Conservation (phyloP, 1,140 invertebrate species). For the Nasonia longicornis region DNA sequence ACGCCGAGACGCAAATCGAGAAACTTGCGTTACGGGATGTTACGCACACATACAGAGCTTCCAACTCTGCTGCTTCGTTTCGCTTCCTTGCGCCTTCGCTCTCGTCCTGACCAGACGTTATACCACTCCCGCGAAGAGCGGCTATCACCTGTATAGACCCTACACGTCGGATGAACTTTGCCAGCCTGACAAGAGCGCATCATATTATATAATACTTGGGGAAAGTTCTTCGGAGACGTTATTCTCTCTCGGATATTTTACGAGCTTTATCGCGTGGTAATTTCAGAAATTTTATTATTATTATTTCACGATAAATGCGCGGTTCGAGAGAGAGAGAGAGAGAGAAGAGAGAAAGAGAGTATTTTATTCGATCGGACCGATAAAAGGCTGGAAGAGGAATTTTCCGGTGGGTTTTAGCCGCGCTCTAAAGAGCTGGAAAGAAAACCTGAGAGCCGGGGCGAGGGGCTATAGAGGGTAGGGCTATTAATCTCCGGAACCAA, state of each 20-base stretch:
- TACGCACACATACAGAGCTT: neutral
- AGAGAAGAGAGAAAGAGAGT: too few relatives aligned
- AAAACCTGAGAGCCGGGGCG: neutral
- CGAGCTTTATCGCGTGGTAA: too few relatives aligned
- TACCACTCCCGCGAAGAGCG: neutral
- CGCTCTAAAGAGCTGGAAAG: neutral
- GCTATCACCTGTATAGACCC: neutral
- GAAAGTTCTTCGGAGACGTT: neutral
- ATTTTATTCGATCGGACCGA: neutral
- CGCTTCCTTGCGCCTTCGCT: neutral
- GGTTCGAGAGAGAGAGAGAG: too few relatives aligned
- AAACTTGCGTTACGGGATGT: conserved; percentile 16
- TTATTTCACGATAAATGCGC: neutral
- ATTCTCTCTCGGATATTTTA: too few relatives aligned
- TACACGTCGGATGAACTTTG: conserved; percentile 3
- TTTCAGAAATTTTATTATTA: too few relatives aligned
- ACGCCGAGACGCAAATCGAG: conserved; percentile 11
- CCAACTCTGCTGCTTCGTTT: neutral
- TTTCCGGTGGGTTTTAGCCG: conserved; percentile 14
- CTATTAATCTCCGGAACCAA: conserved; percentile 41
- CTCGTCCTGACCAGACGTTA: neutral
- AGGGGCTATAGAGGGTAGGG: neutral
- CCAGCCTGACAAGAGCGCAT: too few relatives aligned
- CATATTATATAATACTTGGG: too few relatives aligned
- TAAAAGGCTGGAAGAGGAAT: conserved; percentile 6